A percentile compares a stretch with the other conserved stretches of the same genome.
Conservation (phyloP, 2,888 invertebrate species). For the Ommatoiulus sabulosus region DNA sequence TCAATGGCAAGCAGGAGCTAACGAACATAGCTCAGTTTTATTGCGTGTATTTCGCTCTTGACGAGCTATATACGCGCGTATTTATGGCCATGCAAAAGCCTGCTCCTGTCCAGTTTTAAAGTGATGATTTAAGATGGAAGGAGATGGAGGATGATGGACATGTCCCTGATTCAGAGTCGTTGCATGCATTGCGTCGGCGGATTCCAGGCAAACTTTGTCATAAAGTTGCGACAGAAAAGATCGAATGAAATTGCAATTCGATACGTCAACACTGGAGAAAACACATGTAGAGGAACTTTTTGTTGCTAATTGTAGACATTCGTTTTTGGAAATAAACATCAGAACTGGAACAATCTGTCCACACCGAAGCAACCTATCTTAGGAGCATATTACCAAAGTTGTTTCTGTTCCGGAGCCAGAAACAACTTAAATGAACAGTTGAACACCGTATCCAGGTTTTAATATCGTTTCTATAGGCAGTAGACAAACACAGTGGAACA, state of each 20-base stretch:
- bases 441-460: too few relatives aligned
- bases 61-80: not conserved
- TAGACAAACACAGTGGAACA: too few relatives aligned
- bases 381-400: not conserved
- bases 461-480: too few relatives aligned
- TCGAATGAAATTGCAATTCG: not conserved
- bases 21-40: not conserved
- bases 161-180: too few relatives aligned
- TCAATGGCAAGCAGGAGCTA: not conserved
- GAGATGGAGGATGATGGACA: not conserved
- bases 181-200: not conserved
- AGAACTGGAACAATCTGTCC: too few relatives aligned
- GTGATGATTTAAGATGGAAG: not conserved
- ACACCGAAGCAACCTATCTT: not conserved
- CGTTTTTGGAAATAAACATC: too few relatives aligned
- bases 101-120: not conserved
- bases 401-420: not conserved
- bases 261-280: too few relatives aligned
- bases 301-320: too few relatives aligned
- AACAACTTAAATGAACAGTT: too few relatives aligned
- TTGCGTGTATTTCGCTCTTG: not conserved
- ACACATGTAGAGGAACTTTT: too few relatives aligned
- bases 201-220: constrained; percentile 19
- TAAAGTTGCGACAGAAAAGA: not conserved
- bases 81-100: not conserved